Percentiles rank a stretch among this genome's conserved stretches.
Evolutionary conservation across 2,113 vertebrate genomes (phyloP).

Genomic region (Recurvirostra avosetta): DNA sequence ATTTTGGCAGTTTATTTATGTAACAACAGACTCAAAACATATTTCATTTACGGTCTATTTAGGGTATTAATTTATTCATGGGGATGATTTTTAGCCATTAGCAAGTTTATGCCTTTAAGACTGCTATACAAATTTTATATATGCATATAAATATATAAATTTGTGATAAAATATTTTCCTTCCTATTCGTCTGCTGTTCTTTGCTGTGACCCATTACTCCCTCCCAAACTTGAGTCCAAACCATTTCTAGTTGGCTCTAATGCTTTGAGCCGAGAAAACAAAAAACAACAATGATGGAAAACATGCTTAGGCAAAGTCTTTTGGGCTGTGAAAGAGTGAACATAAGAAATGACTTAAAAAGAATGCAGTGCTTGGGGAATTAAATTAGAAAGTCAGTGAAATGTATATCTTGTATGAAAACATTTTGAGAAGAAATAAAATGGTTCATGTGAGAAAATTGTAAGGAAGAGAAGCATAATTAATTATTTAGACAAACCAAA

Average conservation of each 20-base stretch:
- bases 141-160: background rate
- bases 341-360: conserved; percentile 11
- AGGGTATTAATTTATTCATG: conserved; percentile 9
- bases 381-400: conserved; percentile 25
- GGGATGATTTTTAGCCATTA: conserved; percentile 15
- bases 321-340: conserved; percentile 2
- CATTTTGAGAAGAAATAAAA: conserved; percentile 45
- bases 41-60: conserved; percentile 5
- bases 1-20: background rate
- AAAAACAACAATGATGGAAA: conserved; percentile 13
- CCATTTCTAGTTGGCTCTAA: conserved; percentile 16
- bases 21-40: background rate
- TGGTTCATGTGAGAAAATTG: background rate
- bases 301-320: conserved; percentile 49
- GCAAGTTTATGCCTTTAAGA: background rate
- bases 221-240: background rate
- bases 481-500: conserved; percentile 39
- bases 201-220: background rate
- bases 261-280: conserved; percentile 43
- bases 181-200: background rate
- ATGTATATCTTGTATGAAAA: conserved; percentile 9
- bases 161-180: conserved; percentile 31
- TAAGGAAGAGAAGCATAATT: conserved; percentile 4
- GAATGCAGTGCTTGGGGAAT: conserved; percentile 26
- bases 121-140: background rate